A percentile compares a stretch with the other conserved stretches of the same genome.
Evolutionary conservation across 2,888 invertebrate species (phyloP).

Genomic region (Auanema freiburgensis): DNA sequence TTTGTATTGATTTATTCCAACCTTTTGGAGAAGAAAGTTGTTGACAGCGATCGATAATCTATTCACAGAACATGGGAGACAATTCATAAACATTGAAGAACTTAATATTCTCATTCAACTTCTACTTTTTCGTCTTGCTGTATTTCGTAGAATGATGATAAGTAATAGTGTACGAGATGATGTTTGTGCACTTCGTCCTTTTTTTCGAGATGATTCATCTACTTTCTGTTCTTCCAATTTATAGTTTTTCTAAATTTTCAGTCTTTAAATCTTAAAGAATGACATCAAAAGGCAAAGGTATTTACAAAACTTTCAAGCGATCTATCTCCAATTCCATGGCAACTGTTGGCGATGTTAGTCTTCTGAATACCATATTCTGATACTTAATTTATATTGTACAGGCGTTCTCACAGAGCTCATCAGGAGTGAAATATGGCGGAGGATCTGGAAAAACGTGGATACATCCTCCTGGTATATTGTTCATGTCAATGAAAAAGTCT

Average conservation of each 20-base stretch:
- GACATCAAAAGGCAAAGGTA: slow-evolving; percentile 42
- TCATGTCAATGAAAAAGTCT: too few species aligned
- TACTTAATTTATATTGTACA: slow-evolving; percentile 6
- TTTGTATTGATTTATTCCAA: background rate
- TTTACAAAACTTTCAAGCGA: slow-evolving; percentile 57
- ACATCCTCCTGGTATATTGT: slow-evolving; percentile 60
- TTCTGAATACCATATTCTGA: background rate
- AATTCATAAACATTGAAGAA: too few species aligned
- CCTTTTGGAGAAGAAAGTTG: too few species aligned
- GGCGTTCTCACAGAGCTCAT: slow-evolving; percentile 18
- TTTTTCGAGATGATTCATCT: too few species aligned
- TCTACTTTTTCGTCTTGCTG: too few species aligned
- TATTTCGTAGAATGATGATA: too few species aligned
- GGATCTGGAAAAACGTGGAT: slow-evolving; percentile 52
- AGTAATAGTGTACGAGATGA: too few species aligned
- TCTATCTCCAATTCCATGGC: slow-evolving; percentile 49
- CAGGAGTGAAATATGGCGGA: slow-evolving; percentile 36
- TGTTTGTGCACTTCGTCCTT: too few species aligned
- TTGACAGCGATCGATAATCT: too few species aligned
- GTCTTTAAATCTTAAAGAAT: slow-evolving; percentile 18
- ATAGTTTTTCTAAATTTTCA: background rate
- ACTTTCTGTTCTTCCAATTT: too few species aligned
- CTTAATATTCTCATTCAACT: too few species aligned
- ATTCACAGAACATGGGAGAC: too few species aligned
- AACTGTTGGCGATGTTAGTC: slow-evolving; percentile 21